Percentiles rank a stretch among this genome's conserved stretches.
Conservation (phyloP, 2,113 vertebrate species). For the Leuciscus idus region DNA sequence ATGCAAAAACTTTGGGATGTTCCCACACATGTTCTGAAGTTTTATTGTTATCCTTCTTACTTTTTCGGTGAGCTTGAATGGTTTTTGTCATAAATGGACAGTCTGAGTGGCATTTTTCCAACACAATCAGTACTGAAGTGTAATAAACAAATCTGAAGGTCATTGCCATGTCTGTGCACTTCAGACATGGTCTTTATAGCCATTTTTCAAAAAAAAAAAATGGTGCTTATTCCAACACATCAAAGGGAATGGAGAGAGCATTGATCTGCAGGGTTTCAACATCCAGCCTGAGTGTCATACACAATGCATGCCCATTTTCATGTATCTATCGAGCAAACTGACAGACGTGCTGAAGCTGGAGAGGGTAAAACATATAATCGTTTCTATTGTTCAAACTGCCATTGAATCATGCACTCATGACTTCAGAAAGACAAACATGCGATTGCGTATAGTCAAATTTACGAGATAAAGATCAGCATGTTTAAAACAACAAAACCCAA, state of each 20-base stretch:
- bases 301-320: conserved; percentile 64
- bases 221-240: conserved; percentile 50
- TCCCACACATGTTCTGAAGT: not conserved
- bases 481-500: not conserved
- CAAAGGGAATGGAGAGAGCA: conserved; percentile 64
- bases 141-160: conserved; percentile 32
- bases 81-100: conserved; percentile 19
- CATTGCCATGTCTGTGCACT: conserved; percentile 12
- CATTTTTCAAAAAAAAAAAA: not conserved
- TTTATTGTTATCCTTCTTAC: not conserved
- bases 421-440: not conserved
- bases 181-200: not conserved
- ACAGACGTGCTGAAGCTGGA: conserved; percentile 28
- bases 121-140: not conserved
- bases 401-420: not conserved
- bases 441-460: not conserved
- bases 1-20: not conserved
- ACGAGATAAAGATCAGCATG: not conserved
- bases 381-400: not conserved
- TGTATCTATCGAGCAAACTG: conserved; percentile 45
- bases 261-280: conserved; percentile 61
- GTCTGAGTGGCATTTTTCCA: conserved; percentile 8
- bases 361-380: conserved; percentile 13
- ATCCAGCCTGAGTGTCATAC: conserved; percentile 54
- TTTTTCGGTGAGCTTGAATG: not conserved